phyloP scores from a whole-genome alignment of 2,888 invertebrate species.

The Xestia rhomboidea region DNA sequence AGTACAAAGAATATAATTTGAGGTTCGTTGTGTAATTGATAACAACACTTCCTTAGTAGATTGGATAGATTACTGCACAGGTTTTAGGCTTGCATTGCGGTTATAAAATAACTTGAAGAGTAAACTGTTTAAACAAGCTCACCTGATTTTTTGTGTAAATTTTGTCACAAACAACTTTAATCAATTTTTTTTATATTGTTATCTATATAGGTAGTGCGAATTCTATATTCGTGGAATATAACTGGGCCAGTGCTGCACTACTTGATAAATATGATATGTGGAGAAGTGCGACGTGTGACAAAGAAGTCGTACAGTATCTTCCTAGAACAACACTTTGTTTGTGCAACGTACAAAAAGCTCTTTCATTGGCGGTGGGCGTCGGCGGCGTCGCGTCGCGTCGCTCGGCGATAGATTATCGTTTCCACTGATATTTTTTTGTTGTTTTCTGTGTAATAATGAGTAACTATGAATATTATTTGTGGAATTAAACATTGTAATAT shows the following conservation, averaged over 20 bases:
- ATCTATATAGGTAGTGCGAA: conserved; percentile 51
- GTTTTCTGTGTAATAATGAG: conserved; percentile 34
- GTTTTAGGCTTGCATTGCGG: neutral
- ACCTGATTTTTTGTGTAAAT: conserved; percentile 15
- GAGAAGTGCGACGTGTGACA: conserved; percentile 69
- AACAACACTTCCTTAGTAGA: conserved; percentile 15
- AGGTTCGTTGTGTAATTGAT: conserved; percentile 5
- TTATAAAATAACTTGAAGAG: neutral
- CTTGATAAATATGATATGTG: conserved; percentile 67
- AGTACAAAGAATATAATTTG: neutral
- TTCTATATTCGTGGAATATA: conserved; percentile 58
- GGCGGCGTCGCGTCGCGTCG: conserved; percentile 41
- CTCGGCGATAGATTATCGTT: conserved; percentile 61
- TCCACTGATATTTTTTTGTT: conserved; percentile 61
- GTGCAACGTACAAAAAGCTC: conserved; percentile 74
- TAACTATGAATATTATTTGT: conserved; percentile 19
- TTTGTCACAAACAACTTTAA: conserved; percentile 36
- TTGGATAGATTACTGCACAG: neutral
- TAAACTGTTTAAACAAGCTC: neutral
- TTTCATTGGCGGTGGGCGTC: conserved; percentile 68
- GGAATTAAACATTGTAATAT: neutral
- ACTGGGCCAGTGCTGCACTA: conserved; percentile 68
- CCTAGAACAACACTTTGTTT: conserved; percentile 80
- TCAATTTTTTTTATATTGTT: conserved; percentile 44
- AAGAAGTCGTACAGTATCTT: conserved; percentile 78